Conservation (phyloP, 2,113 vertebrate species). For the Bucco capensis region DNA sequence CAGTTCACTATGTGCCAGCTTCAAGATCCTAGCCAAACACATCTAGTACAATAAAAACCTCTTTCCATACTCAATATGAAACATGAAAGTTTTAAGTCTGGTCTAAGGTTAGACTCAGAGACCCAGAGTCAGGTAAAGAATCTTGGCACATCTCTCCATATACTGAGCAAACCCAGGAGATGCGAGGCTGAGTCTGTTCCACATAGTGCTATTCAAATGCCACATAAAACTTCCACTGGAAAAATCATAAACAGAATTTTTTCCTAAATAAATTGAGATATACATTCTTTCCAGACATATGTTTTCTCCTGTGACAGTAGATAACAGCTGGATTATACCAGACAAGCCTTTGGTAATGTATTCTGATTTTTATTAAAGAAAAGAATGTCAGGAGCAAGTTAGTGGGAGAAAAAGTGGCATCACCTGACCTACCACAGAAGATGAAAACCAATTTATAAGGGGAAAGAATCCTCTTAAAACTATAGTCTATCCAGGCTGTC, state of each 20-base stretch:
- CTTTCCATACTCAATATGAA: not conserved
- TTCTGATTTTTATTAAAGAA: slow-evolving; percentile 17
- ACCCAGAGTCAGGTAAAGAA: not conserved
- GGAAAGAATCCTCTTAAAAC: not conserved
- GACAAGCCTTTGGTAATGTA: not conserved
- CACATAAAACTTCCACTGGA: not conserved
- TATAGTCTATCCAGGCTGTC: not conserved
- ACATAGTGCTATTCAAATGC: not conserved
- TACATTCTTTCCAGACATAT: not conserved
- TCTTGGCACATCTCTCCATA: not conserved
- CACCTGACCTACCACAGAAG: not conserved
- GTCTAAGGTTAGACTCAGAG: not conserved
- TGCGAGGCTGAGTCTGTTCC: not conserved
- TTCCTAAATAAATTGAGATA: not conserved
- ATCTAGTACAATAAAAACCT: not conserved
- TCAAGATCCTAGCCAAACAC: not conserved
- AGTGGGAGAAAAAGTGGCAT: not conserved
- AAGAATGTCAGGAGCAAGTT: not conserved
- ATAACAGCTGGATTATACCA: not conserved
- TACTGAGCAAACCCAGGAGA: not conserved
- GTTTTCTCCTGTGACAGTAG: not conserved
- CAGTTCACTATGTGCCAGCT: not conserved
- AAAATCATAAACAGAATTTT: not conserved
- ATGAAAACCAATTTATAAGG: not conserved
- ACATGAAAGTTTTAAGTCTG: not conserved